These are phyloP conservation scores for Menidia beryllina DNA, from an alignment of 2,113 vertebrate genomes.

Conservation along the genomic window DNA sequence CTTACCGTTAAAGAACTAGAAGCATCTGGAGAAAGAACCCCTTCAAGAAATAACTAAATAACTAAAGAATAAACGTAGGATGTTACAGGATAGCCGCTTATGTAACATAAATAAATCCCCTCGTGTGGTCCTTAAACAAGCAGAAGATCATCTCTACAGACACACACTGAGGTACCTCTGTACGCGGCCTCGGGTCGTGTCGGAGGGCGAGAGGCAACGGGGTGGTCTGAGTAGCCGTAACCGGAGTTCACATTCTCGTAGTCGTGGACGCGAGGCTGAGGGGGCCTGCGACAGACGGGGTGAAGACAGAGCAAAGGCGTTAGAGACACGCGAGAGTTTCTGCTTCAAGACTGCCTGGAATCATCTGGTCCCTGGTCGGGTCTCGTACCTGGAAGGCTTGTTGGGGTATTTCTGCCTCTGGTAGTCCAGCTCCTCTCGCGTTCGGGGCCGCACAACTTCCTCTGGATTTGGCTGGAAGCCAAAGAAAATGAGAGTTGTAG, in stretches of 20 bases:
- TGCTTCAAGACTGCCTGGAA: background rate
- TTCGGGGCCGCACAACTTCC: conserved; percentile 82
- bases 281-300: conserved; percentile 63
- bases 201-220: conserved; percentile 62
- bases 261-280: conserved; percentile 74
- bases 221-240: conserved; percentile 71
- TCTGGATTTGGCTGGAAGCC: conserved; percentile 70
- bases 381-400: conserved; percentile 84
- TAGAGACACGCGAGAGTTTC: background rate
- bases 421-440: conserved; percentile 84
- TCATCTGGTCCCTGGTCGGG: background rate
- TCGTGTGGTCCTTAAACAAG: background rate
- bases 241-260: conserved; percentile 80
- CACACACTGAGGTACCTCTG: conserved; percentile 71
- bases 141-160: background rate
- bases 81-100: too few relatives aligned
- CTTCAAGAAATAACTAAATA: background rate
- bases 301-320: background rate
- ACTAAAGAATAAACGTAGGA: background rate
- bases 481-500: conserved; percentile 34
- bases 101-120: too few relatives aligned
- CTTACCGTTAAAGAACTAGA: too few relatives aligned
- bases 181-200: conserved; percentile 77
- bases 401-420: conserved; percentile 85
- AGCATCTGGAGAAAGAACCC: too few relatives aligned